A percentile compares a stretch with the other conserved stretches of the same genome.
phyloP scores from a whole-genome alignment of 2,797 vertebrate genomes.

The Enteromius fasciolatus region DNA sequence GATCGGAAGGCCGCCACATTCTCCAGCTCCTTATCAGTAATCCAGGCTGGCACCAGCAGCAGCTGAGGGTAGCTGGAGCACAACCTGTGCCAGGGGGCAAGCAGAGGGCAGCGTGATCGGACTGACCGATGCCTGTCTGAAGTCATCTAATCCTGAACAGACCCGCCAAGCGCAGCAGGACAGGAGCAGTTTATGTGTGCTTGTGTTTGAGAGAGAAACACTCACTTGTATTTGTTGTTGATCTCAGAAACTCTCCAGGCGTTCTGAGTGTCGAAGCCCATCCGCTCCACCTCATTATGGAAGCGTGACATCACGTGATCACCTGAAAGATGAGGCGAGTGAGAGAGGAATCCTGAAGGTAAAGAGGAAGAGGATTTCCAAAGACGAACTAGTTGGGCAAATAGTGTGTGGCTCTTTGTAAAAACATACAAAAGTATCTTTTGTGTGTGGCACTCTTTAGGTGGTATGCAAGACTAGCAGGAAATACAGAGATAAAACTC shows the following conservation, averaged over 20 bases:
- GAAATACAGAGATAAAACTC: not conserved
- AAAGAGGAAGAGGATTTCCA: not conserved
- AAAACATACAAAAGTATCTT: not conserved
- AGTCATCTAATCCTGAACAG: slow-evolving; percentile 69
- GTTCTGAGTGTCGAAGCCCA: slow-evolving; percentile 97
- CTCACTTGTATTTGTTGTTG: slow-evolving; percentile 96
- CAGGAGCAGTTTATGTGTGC: slow-evolving; percentile 7
- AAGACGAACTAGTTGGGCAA: not conserved
- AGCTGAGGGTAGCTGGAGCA: slow-evolving; percentile 97
- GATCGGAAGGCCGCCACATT: slow-evolving; percentile 95
- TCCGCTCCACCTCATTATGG: slow-evolving; percentile 95
- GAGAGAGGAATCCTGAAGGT: slow-evolving; percentile 24
- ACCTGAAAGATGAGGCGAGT: slow-evolving; percentile 74
- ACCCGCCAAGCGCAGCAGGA: slow-evolving; percentile 46
- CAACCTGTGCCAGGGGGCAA: slow-evolving; percentile 76
- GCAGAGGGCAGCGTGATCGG: slow-evolving; percentile 23
- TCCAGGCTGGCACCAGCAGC: slow-evolving; percentile 95
- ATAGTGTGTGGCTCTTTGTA: not conserved
- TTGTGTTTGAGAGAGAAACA: not conserved
- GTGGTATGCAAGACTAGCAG: not conserved
- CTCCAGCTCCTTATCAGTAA: slow-evolving; percentile 97
- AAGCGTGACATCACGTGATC: slow-evolving; percentile 95
- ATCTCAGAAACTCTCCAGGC: slow-evolving; percentile 98
- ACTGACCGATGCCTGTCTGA: slow-evolving; percentile 59
- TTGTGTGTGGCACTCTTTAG: not conserved